Percentiles rank a stretch among this genome's conserved stretches.
phyloP scores from a whole-genome alignment of 53 echinoderm and acorn worm genomes.

The Patiria pectinifera region DNA sequence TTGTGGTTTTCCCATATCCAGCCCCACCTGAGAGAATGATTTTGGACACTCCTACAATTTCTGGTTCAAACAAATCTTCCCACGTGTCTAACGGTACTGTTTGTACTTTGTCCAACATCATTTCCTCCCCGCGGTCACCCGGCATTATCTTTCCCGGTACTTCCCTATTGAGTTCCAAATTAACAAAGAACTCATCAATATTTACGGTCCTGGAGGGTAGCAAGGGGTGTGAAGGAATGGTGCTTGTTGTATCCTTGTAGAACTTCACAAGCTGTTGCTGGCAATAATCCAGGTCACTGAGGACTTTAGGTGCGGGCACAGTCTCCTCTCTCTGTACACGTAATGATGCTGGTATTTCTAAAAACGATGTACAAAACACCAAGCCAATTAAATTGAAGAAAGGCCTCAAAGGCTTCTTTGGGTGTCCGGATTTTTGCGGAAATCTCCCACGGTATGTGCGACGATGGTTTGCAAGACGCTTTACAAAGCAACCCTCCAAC shows the following conservation, averaged over 20 bases:
- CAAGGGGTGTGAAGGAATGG: constrained; percentile 10
- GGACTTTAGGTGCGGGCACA: background rate
- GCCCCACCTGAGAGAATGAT: constrained; percentile 16
- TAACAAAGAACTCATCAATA: background rate
- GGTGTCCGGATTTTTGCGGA: too few relatives aligned
- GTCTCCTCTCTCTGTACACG: background rate
- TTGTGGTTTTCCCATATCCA: constrained; percentile 9
- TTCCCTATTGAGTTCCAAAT: constrained; percentile 7
- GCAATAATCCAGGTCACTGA: background rate
- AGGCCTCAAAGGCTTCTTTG: too few relatives aligned
- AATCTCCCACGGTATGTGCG: too few relatives aligned
- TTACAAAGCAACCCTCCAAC: too few relatives aligned
- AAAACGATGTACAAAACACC: too few relatives aligned
- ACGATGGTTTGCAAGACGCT: too few relatives aligned
- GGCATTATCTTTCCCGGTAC: background rate
- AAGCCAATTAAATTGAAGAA: too few relatives aligned
- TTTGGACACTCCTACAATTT: background rate
- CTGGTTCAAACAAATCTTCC: constrained; percentile 6
- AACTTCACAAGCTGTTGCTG: background rate
- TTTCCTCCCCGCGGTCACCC: background rate
- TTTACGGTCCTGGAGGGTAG: background rate
- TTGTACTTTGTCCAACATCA: background rate
- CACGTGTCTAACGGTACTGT: background rate
- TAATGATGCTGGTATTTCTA: background rate
- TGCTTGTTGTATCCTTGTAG: constrained; percentile 16